A percentile compares a stretch with the other conserved stretches of the same genome.
phyloP scores from a whole-genome alignment of 2,113 vertebrate genomes.

The Mixornis gularis region DNA sequence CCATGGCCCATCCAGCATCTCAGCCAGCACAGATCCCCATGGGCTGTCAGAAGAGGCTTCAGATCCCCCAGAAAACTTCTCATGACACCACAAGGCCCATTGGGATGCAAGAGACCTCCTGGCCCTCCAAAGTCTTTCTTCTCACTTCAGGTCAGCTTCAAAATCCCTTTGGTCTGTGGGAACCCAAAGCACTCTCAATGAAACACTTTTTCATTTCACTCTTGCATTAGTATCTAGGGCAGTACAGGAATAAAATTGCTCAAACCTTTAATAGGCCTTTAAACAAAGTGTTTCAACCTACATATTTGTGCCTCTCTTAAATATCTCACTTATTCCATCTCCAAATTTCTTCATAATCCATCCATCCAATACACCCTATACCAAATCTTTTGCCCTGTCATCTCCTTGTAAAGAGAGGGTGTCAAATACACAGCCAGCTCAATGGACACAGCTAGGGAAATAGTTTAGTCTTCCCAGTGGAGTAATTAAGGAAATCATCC shows the following conservation, averaged over 20 bases:
- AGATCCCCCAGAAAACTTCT: neutral
- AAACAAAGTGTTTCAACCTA: neutral
- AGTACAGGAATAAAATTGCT: neutral
- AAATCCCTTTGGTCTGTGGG: neutral
- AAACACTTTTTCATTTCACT: neutral
- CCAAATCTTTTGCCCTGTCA: slow-evolving; percentile 43
- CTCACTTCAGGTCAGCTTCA: neutral
- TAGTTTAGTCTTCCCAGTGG: slow-evolving; percentile 10
- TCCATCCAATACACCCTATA: neutral
- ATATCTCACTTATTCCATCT: neutral
- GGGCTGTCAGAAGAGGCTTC: neutral
- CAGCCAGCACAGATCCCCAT: neutral
- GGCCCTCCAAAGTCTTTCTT: neutral
- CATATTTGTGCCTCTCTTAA: neutral
- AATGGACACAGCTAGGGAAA: slow-evolving; percentile 14
- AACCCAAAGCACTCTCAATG: neutral
- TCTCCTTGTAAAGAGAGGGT: slow-evolving; percentile 54
- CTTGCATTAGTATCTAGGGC: neutral
- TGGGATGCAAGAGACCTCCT: neutral
- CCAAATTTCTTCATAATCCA: slow-evolving; percentile 40
- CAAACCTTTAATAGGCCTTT: neutral
- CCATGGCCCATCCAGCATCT: neutral
- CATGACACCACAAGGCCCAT: neutral
- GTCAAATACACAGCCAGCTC: slow-evolving; percentile 1
- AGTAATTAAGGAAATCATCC: slow-evolving; percentile 29